Percentiles rank a stretch among this genome's conserved stretches.
phyloP scores from a whole-genome alignment of 2,113 vertebrate species.

The Nerophis lumbriciformis region DNA sequence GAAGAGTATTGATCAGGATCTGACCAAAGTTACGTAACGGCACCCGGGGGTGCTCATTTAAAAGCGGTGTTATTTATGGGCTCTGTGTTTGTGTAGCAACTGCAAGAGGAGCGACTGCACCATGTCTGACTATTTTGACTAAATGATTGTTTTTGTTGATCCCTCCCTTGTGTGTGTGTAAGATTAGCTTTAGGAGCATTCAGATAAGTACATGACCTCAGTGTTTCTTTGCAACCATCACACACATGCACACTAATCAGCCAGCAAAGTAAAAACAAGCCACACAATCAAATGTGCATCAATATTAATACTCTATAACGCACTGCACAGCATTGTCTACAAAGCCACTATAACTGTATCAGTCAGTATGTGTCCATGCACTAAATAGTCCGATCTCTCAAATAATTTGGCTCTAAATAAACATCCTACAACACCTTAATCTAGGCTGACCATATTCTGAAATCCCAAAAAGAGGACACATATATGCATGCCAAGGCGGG shows the following conservation, averaged over 20 bases:
- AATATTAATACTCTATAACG: not conserved
- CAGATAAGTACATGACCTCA: conserved; percentile 23
- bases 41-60: conserved; percentile 9
- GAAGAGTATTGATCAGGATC: conserved; percentile 37
- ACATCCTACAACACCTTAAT: too few species aligned
- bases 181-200: conserved; percentile 17
- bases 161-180: conserved; percentile 9
- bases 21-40: conserved; percentile 37
- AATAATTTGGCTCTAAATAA: too few species aligned
- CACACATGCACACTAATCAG: conserved; percentile 3
- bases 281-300: not conserved
- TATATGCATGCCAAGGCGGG: too few species aligned
- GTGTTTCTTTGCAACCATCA: conserved; percentile 28
- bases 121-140: conserved; percentile 17
- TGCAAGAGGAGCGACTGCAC: conserved; percentile 7
- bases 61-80: conserved; percentile 6
- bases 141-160: conserved; percentile 14
- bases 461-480: too few species aligned
- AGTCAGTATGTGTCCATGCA: too few species aligned
- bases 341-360: not conserved
- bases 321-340: not conserved
- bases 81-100: conserved; percentile 1
- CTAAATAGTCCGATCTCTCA: too few species aligned
- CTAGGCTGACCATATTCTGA: too few species aligned
- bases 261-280: conserved; percentile 1